Evolutionary conservation across 2,113 vertebrate species (phyloP), one percentile per base, ranked within the genome.

Genomic region (Hippoglossus stenolepis): DNA sequence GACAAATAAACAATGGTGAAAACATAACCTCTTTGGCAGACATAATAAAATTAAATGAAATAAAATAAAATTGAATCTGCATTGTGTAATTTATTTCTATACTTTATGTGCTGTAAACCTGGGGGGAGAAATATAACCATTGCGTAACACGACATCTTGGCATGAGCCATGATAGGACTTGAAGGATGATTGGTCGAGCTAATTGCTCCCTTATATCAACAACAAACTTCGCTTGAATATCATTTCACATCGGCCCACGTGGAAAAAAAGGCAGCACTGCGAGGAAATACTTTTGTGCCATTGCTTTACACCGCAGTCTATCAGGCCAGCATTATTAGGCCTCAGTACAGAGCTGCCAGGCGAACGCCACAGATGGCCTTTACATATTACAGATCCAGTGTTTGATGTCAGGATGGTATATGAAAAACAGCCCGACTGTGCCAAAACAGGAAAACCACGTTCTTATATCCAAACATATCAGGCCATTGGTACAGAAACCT

Each of bases 391-490:
- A 82, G 28, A 73, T 23, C 43, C 73, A 60, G 80, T 62, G 78
- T 88, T 89, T 89, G 87, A 87, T 89, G 82, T 85, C 76, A 38
- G 75, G 82, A 88, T 73, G 74, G 74, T 80, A 89, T 83, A 88
- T 57, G 64, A 87, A 90, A 88, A 87, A 91, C 82, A 60, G 57
- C 60, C 60, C 78, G 57, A 53, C 74, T 10, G 82, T 75, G 89
- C 92, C 90, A 93, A 88, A 80, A 85, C 82, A 75, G 79, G 74
- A 85, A 91, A 92, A 89, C 89, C 86, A 40, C 88, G 45, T 70
- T 85, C 75, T 88, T 82, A 83, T 83, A 87, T 91, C 87, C 90
- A 88, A 90, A 91, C 85, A 91, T 81, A 86, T 91, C 85, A 89
- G 66, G 18, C 73, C 86, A 80, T 79, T 82, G 76, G 79, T 87